A percentile compares a stretch with the other conserved stretches of the same genome.
These are phyloP conservation scores for Drosophila takahashii DNA, from an alignment of 1,140 invertebrate species.

Conservation along the genomic window DNA sequence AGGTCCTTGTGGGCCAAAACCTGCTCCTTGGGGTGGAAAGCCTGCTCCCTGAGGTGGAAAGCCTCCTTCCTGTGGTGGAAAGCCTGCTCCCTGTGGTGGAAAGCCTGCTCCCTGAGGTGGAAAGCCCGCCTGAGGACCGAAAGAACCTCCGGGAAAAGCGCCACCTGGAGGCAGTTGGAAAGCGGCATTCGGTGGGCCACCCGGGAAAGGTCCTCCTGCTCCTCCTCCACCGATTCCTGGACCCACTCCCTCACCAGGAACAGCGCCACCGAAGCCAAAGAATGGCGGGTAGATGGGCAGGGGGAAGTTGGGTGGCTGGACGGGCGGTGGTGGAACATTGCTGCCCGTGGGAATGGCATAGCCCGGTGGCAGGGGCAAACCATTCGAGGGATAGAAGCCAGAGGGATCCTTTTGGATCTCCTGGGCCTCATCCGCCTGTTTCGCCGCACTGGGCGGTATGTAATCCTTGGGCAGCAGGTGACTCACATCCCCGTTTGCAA, in stretches of 20 bases:
- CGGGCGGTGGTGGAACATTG: constrained; percentile 41
- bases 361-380: constrained; percentile 52
- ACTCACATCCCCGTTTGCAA: constrained; percentile 60
- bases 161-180: constrained; percentile 11
- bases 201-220: constrained; percentile 10
- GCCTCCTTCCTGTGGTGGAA: not conserved
- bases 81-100: not conserved
- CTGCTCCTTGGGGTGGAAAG: not conserved
- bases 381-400: constrained; percentile 46
- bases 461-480: constrained; percentile 51
- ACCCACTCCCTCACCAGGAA: constrained; percentile 10
- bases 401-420: constrained; percentile 40
- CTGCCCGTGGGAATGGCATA: constrained; percentile 57
- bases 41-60: not conserved
- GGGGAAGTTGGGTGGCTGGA: constrained; percentile 63
- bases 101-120: not conserved
- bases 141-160: not conserved
- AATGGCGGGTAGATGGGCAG: constrained; percentile 71
- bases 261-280: constrained; percentile 60
- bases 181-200: constrained; percentile 15
- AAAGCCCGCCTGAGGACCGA: not conserved
- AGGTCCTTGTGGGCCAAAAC: not conserved
- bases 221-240: constrained; percentile 12
- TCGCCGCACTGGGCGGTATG: constrained; percentile 2
- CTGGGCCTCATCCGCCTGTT: not conserved